Base-by-base conservation (phyloP, 2,113 vertebrate genomes). In the Ictidomys tridecemlineatus region DNA sequence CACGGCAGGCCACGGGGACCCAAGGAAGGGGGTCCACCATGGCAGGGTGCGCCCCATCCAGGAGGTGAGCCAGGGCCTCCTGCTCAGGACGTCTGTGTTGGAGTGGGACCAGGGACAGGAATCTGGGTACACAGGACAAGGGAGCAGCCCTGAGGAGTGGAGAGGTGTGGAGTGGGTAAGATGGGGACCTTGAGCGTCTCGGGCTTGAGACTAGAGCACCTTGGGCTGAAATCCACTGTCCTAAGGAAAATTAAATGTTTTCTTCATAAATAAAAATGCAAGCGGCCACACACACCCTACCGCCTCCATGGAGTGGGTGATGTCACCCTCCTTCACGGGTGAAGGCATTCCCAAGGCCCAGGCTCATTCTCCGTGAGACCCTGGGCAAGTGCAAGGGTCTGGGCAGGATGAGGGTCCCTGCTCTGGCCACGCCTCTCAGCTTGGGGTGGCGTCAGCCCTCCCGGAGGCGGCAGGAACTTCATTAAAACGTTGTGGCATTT, bases 251-350 rank as follows among this genome's bases (percentile, higher is more conserved):
- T 13, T 2, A 20, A 14, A 8, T 3, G 9, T 70, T 56, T 56
- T 65, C 82, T 8, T 84, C 20, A 17, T 17, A 69, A 69, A 16
- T 0, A 69, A 24, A 80, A 58, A 70, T 12, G 16, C 5, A 45
- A 2, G 22, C 32, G 9, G 14, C 37, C 14, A 1, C 2, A 5
- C 20, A 16, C 67, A 26, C 56, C 0, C 0, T 3, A 2, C 42
- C 6, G 0, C 1, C 0, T 18, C 34, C 3, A 0, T 5, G 28
- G 76, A 2, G 11, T 7, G 1, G 26, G 34, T 8, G 30, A 1
- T 4, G 13, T 30, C 18, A 0, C 2, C 48, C n/a, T 58, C 20
- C 1, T 39, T 56, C 5, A 3, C 34, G 20, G 79, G 61, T 18
- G 28, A 80, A 42, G 34, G 28, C 69, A 2, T 61, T 32, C 78